Conservation (phyloP, 1,140 invertebrate species). For the Caerostris darwini region DNA sequence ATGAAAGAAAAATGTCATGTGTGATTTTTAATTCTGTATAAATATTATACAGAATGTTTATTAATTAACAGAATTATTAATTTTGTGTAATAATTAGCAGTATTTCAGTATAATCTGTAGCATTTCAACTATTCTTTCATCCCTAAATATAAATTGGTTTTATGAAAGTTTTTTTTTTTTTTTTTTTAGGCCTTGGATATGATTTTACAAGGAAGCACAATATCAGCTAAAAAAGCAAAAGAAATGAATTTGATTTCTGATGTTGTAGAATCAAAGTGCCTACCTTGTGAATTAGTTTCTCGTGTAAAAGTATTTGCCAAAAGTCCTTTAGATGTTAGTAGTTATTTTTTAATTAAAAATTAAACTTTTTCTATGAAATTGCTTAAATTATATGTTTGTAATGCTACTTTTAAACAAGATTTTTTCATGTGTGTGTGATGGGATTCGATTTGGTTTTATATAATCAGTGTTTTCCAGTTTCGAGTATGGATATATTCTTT, state of each 20-base stretch:
- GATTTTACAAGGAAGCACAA: conserved; percentile 86
- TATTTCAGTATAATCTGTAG: too few species aligned
- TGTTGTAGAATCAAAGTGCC: conserved; percentile 87
- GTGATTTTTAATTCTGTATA: too few species aligned
- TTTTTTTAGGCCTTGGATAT: conserved; percentile 86
- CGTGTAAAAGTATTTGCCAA: conserved; percentile 83
- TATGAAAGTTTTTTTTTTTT: conserved; percentile 65
- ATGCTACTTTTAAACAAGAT: neutral
- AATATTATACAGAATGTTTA: too few species aligned
- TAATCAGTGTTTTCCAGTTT: too few species aligned
- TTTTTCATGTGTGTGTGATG: too few species aligned
- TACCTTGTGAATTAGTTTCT: conserved; percentile 86
- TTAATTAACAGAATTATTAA: too few species aligned
- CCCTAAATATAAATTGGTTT: too few species aligned
- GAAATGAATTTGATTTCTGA: conserved; percentile 87
- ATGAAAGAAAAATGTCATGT: too few species aligned
- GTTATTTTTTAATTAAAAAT: neutral
- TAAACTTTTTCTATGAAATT: neutral
- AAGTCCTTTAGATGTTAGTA: neutral
- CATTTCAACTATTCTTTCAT: too few species aligned
- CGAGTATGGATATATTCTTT: too few species aligned
- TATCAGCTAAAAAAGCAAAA: conserved; percentile 88
- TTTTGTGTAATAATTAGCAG: too few species aligned
- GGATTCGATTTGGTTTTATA: too few species aligned
- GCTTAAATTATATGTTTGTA: neutral